These are phyloP conservation scores for Leucania comma DNA, from an alignment of 2,888 invertebrate species.

Conservation along the genomic window DNA sequence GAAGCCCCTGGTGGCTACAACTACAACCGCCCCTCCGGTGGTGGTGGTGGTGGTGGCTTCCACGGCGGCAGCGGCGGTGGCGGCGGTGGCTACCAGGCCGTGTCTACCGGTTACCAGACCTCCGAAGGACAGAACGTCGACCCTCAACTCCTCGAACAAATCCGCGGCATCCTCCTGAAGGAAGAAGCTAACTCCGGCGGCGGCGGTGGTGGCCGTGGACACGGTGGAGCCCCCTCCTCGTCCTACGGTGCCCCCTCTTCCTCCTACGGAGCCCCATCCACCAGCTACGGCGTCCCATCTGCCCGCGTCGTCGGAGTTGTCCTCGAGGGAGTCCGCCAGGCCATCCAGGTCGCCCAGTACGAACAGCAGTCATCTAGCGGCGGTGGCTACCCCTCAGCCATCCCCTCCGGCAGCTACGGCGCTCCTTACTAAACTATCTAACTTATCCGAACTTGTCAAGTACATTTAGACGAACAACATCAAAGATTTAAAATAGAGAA, in stretches of 20 bases:
- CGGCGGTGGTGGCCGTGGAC: conserved; percentile 85
- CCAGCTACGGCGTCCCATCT: conserved; percentile 86
- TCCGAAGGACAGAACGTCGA: conserved; percentile 96
- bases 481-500: conserved; percentile 41
- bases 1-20: conserved; percentile 95
- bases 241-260: conserved; percentile 92
- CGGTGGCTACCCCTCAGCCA: conserved; percentile 90
- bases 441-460: conserved; percentile 62
- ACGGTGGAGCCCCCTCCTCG: conserved; percentile 93
- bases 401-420: conserved; percentile 93
- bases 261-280: conserved; percentile 92
- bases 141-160: conserved; percentile 94
- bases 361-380: conserved; percentile 90
- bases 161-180: conserved; percentile 95
- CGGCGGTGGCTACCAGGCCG: conserved; percentile 94
- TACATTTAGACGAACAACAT: conserved; percentile 61
- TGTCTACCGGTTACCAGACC: conserved; percentile 95
- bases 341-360: conserved; percentile 97
- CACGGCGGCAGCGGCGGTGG: conserved; percentile 87
- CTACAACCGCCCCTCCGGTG: conserved; percentile 93
- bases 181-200: conserved; percentile 93
- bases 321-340: conserved; percentile 96
- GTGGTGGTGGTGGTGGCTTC: conserved; percentile 81
- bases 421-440: conserved; percentile 89
- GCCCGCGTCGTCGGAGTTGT: conserved; percentile 95